Evolutionary conservation across 2,888 invertebrate genomes (phyloP).

Genomic region (Drepana falcataria): DNA sequence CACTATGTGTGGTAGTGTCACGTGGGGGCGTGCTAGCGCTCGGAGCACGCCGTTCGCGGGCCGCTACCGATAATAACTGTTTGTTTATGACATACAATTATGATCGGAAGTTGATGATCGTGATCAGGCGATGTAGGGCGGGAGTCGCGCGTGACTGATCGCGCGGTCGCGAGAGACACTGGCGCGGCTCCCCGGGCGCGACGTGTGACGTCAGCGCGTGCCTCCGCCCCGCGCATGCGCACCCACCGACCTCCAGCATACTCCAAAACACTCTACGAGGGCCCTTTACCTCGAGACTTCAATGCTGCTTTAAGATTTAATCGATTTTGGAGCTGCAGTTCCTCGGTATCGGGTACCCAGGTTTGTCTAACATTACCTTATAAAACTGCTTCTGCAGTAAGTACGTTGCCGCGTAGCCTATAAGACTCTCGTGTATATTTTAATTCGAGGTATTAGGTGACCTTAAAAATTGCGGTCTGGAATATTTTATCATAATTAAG

Average conservation of each 20-base stretch:
- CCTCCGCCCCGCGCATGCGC: slow-evolving; percentile 67
- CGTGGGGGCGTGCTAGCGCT: slow-evolving; percentile 11
- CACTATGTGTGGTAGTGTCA: slow-evolving; percentile 2
- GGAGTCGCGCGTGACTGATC: slow-evolving; percentile 65
- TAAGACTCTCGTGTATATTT: too few relatives aligned
- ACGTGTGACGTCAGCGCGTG: slow-evolving; percentile 69
- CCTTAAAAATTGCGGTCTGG: not conserved
- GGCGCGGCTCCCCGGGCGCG: slow-evolving; percentile 65
- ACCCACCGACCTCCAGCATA: slow-evolving; percentile 36
- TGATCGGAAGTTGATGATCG: slow-evolving; percentile 66
- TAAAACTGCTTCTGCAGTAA: not conserved
- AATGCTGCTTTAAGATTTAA: slow-evolving; percentile 71
- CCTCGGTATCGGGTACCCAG: slow-evolving; percentile 62
- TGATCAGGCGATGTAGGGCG: slow-evolving; percentile 53
- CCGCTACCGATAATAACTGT: slow-evolving; percentile 26
- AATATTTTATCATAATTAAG: not conserved
- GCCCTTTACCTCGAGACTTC: slow-evolving; percentile 74
- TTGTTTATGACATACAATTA: slow-evolving; percentile 54
- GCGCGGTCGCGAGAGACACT: slow-evolving; percentile 73
- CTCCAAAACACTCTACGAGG: slow-evolving; percentile 67
- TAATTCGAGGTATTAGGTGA: too few relatives aligned
- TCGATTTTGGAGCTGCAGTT: slow-evolving; percentile 76
- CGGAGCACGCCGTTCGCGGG: slow-evolving; percentile 14
- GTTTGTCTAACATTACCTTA: slow-evolving; percentile 17
- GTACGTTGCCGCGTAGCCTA: too few relatives aligned